Evolutionary conservation across 2,888 invertebrate genomes (phyloP), one percentile per base, ranked within the genome.

Genomic region (Cistogaster globosa): DNA sequence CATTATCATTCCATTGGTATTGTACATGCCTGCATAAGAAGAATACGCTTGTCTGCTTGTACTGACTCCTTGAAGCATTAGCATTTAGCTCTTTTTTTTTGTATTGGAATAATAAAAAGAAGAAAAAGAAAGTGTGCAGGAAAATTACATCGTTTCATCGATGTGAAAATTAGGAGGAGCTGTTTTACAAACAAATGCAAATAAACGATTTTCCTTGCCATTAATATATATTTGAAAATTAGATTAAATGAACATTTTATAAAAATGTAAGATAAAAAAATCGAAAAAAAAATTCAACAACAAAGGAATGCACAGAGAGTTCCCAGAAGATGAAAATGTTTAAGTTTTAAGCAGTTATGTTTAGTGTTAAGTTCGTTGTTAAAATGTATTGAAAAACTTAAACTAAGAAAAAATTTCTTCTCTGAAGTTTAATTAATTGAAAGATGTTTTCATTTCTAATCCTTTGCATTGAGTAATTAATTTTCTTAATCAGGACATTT

Each of bases 181-280:
- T 75, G 76, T 76, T 71, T 71, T 71, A 76, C 76, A 82, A 82
- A 82, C 82, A 65, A 77, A 77, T 82, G 82, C 76, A 82, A 82
- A 82, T 82, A 82, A 65, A 71, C 8, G 72, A 60, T 36, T 82
- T 82, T 77, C n/a, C 82, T 77, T 82, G 82, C 76, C 82, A 77
- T 77, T 65, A 77, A 82, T 82, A 82, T 77, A 82, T 82, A 82
- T 82, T 82, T 76, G 82, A 57, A 82, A 71, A 77, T 77, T 77
- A 65, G 71, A 71, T 77, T 71, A 82, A 82, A 82, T 82, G 82
- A 77, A 76, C 82, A 76, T 82, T 76, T 82, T 65, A 65, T 65
- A 65, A 45, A 69, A 76, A 76, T 55, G 32, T 32, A 22, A 0
- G 18, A 58, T 38, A 57, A 53, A 38, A 16, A 45, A 18, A 48